Percentiles rank a stretch among this genome's conserved stretches.
Evolutionary conservation across 37 sponge, comb jelly and placozoan genomes (phyloP).

Genomic region (Amphimedon queenslandica): DNA sequence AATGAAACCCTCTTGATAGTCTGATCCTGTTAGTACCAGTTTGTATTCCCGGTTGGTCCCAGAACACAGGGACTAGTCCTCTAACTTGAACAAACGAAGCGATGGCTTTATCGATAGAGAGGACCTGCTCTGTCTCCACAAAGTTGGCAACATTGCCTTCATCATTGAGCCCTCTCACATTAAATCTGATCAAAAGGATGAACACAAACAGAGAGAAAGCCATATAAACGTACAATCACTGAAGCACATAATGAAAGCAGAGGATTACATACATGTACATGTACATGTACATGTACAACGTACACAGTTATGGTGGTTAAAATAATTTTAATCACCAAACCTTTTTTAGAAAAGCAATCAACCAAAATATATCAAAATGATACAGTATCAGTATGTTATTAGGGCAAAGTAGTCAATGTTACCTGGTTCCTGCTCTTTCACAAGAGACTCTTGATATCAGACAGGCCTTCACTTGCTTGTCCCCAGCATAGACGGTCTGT

Average conservation of each 20-base stretch:
- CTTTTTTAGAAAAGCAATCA: too few species aligned
- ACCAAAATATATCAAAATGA: too few species aligned
- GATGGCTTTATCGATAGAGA: conserved; percentile 39
- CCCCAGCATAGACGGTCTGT: conserved; percentile 81
- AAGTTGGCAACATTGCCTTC: conserved; percentile 95
- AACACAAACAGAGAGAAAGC: not conserved
- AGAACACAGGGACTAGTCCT: conserved; percentile 96
- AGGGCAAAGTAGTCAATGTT: not conserved
- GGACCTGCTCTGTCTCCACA: conserved; percentile 95
- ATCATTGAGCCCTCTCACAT: conserved; percentile 88
- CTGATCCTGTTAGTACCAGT: conserved; percentile 60
- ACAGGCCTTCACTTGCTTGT: conserved; percentile 70
- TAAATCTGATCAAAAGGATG: conserved; percentile 42
- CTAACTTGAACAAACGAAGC: conserved; percentile 87
- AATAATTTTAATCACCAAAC: too few species aligned
- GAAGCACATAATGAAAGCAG: too few species aligned
- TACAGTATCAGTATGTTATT: too few species aligned
- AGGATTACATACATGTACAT: too few species aligned
- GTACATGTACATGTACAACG: too few species aligned
- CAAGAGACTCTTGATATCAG: conserved; percentile 90
- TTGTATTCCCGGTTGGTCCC: conserved; percentile 92
- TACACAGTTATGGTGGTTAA: too few species aligned
- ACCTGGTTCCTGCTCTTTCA: conserved; percentile 92
- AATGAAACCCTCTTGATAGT: conserved; percentile 71
- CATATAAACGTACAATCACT: too few species aligned